phyloP scores from a whole-genome alignment of 2,797 vertebrate species.

The Peromyscus eremicus region DNA sequence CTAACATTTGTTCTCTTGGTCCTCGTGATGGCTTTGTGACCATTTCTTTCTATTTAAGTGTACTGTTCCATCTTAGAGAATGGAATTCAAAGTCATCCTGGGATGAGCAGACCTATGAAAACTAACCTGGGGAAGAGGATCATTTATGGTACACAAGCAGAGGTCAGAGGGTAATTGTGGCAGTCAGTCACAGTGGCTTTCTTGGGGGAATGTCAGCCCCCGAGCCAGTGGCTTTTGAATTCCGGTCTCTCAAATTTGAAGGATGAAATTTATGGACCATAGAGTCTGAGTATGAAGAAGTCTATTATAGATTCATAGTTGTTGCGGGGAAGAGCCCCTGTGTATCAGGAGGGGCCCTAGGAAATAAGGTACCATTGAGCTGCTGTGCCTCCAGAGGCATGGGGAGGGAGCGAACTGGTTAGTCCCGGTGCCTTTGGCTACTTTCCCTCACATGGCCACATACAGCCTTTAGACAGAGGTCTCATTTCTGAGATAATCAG shows the following conservation, averaged over 20 bases:
- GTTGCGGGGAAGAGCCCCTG: not conserved
- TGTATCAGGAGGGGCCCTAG: not conserved
- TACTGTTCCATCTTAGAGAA: conserved; percentile 40
- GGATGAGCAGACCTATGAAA: conserved; percentile 12
- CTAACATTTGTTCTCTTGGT: not conserved
- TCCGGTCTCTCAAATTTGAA: not conserved
- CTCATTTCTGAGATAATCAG: not conserved
- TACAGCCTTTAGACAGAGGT: not conserved
- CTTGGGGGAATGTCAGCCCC: not conserved
- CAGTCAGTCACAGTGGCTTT: not conserved
- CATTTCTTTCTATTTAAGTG: not conserved
- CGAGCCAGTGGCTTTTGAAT: not conserved
- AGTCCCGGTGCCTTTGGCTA: not conserved
- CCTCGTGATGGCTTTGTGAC: not conserved
- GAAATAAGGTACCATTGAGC: not conserved
- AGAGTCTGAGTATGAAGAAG: not conserved
- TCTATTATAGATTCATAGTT: not conserved
- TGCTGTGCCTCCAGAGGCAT: not conserved
- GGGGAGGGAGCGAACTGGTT: too few relatives aligned
- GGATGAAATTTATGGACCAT: not conserved
- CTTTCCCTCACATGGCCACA: not conserved
- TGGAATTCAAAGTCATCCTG: conserved; percentile 45
- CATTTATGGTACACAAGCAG: not conserved
- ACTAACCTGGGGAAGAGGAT: not conserved
- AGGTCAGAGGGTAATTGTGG: not conserved